Evolutionary conservation across 1,140 invertebrate species (phyloP).

Genomic region (Galendromus occidentalis): DNA sequence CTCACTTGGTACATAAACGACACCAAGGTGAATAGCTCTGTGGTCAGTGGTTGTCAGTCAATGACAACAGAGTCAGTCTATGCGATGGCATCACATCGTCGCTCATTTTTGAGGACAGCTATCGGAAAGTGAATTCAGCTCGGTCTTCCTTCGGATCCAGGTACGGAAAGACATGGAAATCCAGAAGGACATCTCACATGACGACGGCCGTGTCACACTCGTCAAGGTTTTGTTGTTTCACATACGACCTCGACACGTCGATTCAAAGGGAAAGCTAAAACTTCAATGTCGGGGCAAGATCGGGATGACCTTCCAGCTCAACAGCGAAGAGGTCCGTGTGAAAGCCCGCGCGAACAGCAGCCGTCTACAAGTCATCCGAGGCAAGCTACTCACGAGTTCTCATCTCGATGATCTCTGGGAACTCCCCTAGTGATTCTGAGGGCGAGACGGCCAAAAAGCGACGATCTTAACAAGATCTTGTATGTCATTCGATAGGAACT

Average conservation of each 20-base stretch:
- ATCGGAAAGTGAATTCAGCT: too few relatives aligned
- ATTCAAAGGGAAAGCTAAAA: not conserved
- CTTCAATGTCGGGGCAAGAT: not conserved
- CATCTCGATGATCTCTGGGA: too few relatives aligned
- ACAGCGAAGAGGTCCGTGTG: slow-evolving; percentile 2
- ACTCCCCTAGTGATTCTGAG: not conserved
- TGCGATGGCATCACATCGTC: too few relatives aligned
- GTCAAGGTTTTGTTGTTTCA: not conserved
- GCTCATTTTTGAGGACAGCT: too few relatives aligned
- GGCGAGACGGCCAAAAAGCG: not conserved
- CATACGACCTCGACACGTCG: not conserved
- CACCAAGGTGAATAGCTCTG: not conserved
- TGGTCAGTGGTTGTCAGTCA: too few relatives aligned
- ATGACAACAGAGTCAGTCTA: too few relatives aligned
- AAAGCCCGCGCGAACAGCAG: not conserved
- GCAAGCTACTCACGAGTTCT: not conserved
- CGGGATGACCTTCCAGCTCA: not conserved
- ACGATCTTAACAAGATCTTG: too few relatives aligned
- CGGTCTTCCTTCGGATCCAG: not conserved
- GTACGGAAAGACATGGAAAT: not conserved
- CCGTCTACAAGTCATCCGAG: not conserved
- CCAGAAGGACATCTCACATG: not conserved
- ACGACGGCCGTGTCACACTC: slow-evolving; percentile 1
- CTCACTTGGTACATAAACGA: slow-evolving; percentile 1
- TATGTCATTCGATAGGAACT: not conserved